phyloP scores from a whole-genome alignment of 2,888 invertebrate species.

The Drosophila emarginata region DNA sequence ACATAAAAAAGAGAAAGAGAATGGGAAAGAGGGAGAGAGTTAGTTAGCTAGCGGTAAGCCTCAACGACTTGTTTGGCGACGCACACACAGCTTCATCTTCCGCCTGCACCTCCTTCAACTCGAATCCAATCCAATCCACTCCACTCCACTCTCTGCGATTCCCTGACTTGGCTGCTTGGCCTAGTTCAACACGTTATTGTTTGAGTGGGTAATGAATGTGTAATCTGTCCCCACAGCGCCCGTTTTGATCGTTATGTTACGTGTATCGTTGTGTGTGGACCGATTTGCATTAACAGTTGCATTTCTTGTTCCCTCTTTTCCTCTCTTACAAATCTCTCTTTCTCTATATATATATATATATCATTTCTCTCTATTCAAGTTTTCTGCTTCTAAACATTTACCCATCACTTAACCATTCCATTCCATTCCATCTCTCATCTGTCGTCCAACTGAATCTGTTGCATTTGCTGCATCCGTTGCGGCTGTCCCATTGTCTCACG shows the following conservation, averaged over 20 bases:
- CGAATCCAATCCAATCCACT: conserved; percentile 11
- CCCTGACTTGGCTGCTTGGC: conserved; percentile 45
- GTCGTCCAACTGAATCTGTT: conserved; percentile 15
- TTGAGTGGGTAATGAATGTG: conserved; percentile 62
- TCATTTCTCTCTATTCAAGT: background rate
- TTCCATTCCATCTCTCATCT: conserved; percentile 17
- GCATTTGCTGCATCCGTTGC: conserved; percentile 4
- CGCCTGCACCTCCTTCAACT: conserved; percentile 38
- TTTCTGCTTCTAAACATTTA: background rate
- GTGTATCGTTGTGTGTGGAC: conserved; percentile 11
- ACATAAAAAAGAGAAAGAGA: background rate
- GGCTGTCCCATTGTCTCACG: conserved; percentile 63
- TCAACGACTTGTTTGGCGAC: conserved; percentile 69
- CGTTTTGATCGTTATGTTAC: conserved; percentile 54
- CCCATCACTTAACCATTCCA: conserved; percentile 7
- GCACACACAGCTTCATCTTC: conserved; percentile 29
- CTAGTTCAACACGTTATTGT: conserved; percentile 61
- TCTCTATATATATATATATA: background rate
- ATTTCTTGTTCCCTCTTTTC: conserved; percentile 72
- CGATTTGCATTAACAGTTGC: conserved; percentile 75
- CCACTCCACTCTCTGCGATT: conserved; percentile 12
- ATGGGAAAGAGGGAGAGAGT: background rate
- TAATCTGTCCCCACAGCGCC: conserved; percentile 66
- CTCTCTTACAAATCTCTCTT: conserved; percentile 20
- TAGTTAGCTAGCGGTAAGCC: conserved; percentile 65